A percentile compares a stretch with the other conserved stretches of the same genome.
Evolutionary conservation across 2,113 vertebrate genomes (phyloP).

Genomic region (Galeopterus variegatus): DNA sequence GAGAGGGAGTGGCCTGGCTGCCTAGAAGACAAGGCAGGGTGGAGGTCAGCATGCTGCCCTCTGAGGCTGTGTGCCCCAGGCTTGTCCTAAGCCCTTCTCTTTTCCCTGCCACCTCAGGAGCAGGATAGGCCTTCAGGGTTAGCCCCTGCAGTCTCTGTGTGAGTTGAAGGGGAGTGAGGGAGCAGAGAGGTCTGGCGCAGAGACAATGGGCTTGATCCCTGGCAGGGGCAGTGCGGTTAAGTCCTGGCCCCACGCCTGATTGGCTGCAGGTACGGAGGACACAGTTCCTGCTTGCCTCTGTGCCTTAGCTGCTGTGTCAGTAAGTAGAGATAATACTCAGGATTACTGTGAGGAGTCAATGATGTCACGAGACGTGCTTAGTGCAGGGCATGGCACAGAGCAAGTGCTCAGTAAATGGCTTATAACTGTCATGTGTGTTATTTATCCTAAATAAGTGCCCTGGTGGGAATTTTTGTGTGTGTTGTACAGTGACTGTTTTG

Average conservation of each 20-base stretch:
- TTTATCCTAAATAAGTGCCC: too few species aligned
- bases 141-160: not conserved
- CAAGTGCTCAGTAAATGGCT: too few species aligned
- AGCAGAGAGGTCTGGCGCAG: not conserved
- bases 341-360: not conserved
- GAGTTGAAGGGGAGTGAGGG: not conserved
- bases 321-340: not conserved
- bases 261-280: not conserved
- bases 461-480: not conserved
- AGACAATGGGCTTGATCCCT: not conserved
- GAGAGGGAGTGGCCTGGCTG: not conserved
- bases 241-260: not conserved
- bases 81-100: not conserved
- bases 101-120: not conserved
- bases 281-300: not conserved
- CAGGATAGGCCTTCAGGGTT: not conserved
- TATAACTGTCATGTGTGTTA: too few species aligned
- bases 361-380: not conserved
- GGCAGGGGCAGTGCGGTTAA: accelerated
- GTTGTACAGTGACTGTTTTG: not conserved
- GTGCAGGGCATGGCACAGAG: not conserved
- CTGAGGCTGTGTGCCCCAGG: not conserved
- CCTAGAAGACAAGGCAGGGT: accelerated
- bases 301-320: not conserved
- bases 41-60: not conserved